A percentile compares a stretch with the other conserved stretches of the same genome.
Evolutionary conservation across 2,113 vertebrate genomes (phyloP).

Genomic region (Cacatua alba): DNA sequence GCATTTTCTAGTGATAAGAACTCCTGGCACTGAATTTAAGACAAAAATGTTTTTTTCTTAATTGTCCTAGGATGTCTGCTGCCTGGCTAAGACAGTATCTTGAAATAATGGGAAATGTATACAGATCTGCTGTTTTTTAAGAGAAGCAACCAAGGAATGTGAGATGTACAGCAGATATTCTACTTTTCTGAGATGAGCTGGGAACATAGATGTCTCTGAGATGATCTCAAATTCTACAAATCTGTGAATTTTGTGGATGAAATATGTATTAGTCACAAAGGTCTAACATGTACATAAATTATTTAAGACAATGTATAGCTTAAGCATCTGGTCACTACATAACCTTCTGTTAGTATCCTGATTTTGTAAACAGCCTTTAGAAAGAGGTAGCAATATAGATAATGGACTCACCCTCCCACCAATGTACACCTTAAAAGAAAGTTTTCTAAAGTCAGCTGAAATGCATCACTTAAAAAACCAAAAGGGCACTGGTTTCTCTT

Average conservation of each 20-base stretch:
- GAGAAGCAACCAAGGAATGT: background rate
- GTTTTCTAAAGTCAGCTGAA: background rate
- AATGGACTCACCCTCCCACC: rapidly evolving
- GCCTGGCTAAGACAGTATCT: background rate
- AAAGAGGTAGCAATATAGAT: background rate
- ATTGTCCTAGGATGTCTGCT: background rate
- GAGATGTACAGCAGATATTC: background rate
- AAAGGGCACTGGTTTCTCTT: background rate
- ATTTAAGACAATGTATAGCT: background rate
- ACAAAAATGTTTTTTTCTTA: background rate
- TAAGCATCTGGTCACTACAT: background rate
- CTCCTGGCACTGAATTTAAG: background rate
- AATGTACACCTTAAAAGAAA: background rate
- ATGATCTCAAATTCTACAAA: background rate
- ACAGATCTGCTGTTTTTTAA: background rate
- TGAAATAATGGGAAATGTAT: background rate
- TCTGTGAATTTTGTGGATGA: background rate
- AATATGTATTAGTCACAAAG: background rate
- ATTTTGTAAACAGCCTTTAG: background rate
- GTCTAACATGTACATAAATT: background rate
- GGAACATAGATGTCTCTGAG: background rate
- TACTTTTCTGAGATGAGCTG: background rate
- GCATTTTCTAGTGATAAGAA: background rate
- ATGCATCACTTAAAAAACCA: background rate
- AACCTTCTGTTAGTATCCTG: background rate